phyloP scores from a whole-genome alignment of 2,888 invertebrate species.

The Agapostemon virescens region DNA sequence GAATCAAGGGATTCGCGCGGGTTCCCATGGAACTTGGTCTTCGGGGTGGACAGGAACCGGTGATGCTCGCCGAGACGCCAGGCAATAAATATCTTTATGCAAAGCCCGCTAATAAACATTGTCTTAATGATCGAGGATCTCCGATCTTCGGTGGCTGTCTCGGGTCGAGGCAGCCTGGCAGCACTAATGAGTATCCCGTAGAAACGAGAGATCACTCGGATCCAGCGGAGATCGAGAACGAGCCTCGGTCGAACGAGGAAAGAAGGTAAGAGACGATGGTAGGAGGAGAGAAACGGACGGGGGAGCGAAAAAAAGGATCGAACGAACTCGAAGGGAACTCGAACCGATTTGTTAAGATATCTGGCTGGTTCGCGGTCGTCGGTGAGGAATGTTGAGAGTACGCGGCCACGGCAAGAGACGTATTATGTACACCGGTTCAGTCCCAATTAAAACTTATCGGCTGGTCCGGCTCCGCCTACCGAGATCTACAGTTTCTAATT shows the following conservation, averaged over 20 bases:
- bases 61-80: slow-evolving; percentile 17
- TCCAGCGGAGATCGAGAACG: slow-evolving; percentile 56
- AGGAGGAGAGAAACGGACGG: slow-evolving; percentile 47
- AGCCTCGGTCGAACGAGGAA: slow-evolving; percentile 10
- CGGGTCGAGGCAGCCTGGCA: slow-evolving; percentile 43
- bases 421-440: slow-evolving; percentile 51
- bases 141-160: slow-evolving; percentile 48
- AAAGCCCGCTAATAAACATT: slow-evolving; percentile 58
- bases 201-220: slow-evolving; percentile 54
- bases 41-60: neutral
- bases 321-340: slow-evolving; percentile 56
- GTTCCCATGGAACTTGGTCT: slow-evolving; percentile 23
- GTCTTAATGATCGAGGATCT: slow-evolving; percentile 62
- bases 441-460: slow-evolving; percentile 63
- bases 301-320: slow-evolving; percentile 52
- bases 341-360: slow-evolving; percentile 63
- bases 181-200: slow-evolving; percentile 65
- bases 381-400: slow-evolving; percentile 59
- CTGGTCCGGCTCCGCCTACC: slow-evolving; percentile 31
- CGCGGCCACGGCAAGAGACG: slow-evolving; percentile 58
- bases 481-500: slow-evolving; percentile 65
- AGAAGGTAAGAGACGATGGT: slow-evolving; percentile 21
- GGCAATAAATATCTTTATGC: slow-evolving; percentile 59
- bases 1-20: slow-evolving; percentile 40
- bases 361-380: slow-evolving; percentile 53